Evolutionary conservation across 2,888 invertebrate species (phyloP).

Genomic region (Cephonodes hylas): DNA sequence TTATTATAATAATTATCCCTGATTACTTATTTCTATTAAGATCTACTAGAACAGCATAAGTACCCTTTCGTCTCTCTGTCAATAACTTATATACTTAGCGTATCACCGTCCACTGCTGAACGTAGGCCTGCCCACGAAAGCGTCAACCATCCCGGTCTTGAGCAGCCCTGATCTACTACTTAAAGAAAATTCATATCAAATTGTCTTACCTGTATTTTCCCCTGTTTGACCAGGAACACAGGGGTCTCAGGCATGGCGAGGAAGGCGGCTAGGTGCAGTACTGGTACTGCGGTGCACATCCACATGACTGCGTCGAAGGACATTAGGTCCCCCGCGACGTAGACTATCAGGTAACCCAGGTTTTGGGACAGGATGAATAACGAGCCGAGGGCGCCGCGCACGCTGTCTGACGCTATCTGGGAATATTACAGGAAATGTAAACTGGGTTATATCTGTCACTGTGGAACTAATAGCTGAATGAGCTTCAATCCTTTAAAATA

Average conservation of each 20-base stretch:
- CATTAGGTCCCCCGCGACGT: constrained; percentile 66
- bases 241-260: constrained; percentile 75
- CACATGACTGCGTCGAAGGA: constrained; percentile 66
- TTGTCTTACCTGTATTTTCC: constrained; percentile 60
- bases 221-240: constrained; percentile 70
- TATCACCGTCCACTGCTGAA: too few species aligned
- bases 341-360: constrained; percentile 70
- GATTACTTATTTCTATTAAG: too few species aligned
- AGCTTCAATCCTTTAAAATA: too few species aligned
- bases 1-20: too few species aligned
- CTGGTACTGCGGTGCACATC: constrained; percentile 66
- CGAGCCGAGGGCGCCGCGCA: constrained; percentile 71
- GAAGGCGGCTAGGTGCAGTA: constrained; percentile 59
- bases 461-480: too few species aligned
- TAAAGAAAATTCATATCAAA: background rate
- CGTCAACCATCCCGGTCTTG: too few species aligned
- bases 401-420: constrained; percentile 71
- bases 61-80: too few species aligned
- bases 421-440: background rate
- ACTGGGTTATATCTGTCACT: too few species aligned
- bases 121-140: too few species aligned
- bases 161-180: background rate
- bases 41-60: too few species aligned
- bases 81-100: too few species aligned
- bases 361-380: constrained; percentile 74